phyloP scores from a whole-genome alignment of 2,888 invertebrate genomes.

The Osmoderma eremita region DNA sequence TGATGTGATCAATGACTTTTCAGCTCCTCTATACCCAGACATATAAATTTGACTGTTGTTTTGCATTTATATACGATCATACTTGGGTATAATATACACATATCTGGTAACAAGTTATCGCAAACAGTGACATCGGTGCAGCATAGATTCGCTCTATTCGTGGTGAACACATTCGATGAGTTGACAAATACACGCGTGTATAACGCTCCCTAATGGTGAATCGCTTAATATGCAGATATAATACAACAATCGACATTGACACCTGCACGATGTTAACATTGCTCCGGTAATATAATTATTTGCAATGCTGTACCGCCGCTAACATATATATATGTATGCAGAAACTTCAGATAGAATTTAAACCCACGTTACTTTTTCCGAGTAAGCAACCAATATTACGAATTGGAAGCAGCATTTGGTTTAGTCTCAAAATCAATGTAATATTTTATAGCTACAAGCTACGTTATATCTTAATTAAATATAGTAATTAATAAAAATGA shows the following conservation, averaged over 20 bases:
- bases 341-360: too few species aligned
- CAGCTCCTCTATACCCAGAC: not conserved
- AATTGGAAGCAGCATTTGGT: too few species aligned
- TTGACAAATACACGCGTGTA: conserved; percentile 5
- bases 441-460: too few species aligned
- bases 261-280: not conserved
- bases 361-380: too few species aligned
- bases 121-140: conserved; percentile 2
- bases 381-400: too few species aligned
- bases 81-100: too few species aligned
- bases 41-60: not conserved
- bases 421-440: too few species aligned
- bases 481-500: too few species aligned
- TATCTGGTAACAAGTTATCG: conserved; percentile 17
- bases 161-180: not conserved
- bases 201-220: conserved; percentile 3
- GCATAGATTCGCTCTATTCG: not conserved
- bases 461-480: too few species aligned
- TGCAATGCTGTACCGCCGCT: not conserved
- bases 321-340: too few species aligned
- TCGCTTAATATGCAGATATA: not conserved
- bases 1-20: not conserved
- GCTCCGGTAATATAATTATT: not conserved
- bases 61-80: too few species aligned
- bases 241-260: not conserved